phyloP scores from a whole-genome alignment of 2,888 invertebrate genomes.

The Odontomyia ornata region DNA sequence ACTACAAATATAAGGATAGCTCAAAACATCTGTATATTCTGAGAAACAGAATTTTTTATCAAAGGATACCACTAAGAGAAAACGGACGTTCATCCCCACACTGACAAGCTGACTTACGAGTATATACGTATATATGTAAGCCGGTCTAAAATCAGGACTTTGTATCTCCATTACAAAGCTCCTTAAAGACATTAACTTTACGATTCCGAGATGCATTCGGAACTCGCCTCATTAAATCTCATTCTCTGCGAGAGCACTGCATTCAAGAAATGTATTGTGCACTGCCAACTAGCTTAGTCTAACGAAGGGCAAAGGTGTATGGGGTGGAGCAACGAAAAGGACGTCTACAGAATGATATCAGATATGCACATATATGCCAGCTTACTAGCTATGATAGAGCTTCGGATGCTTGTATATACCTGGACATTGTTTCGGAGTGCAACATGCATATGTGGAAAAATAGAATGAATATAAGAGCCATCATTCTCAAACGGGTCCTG shows the following conservation, averaged over 20 bases:
- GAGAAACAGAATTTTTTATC: conserved; percentile 18
- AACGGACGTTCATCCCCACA: neutral
- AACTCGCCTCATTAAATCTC: conserved; percentile 30
- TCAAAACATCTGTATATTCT: neutral
- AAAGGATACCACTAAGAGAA: neutral
- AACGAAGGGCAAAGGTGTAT: neutral
- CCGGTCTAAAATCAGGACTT: neutral
- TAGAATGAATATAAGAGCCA: conserved; percentile 23
- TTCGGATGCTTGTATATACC: neutral
- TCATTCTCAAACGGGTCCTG: conserved; percentile 44
- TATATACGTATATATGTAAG: neutral
- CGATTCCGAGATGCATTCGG: conserved; percentile 26
- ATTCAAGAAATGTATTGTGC: neutral
- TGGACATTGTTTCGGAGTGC: neutral
- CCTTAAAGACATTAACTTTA: conserved; percentile 39
- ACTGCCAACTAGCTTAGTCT: no score
- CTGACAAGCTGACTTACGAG: neutral
- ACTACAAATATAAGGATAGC: neutral
- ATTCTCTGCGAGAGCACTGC: neutral
- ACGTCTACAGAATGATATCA: neutral
- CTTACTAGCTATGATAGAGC: neutral
- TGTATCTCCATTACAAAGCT: conserved; percentile 21
- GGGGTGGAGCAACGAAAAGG: neutral
- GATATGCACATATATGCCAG: neutral
- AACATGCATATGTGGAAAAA: conserved; percentile 8